Conservation (phyloP, 1,140 invertebrate species). For the Leptopilina boulardi region DNA sequence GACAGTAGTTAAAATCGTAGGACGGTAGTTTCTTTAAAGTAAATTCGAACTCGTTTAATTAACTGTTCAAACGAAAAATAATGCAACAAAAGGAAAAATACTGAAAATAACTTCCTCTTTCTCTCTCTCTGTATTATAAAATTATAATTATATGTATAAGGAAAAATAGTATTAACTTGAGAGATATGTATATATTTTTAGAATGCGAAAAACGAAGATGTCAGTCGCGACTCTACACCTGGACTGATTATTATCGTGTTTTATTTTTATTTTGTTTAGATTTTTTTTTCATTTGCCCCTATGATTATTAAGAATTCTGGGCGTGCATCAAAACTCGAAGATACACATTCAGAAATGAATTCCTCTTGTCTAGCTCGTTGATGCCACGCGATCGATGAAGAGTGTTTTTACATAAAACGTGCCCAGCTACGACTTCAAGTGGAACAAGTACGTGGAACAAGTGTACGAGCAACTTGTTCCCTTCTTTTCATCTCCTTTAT, state of each 20-base stretch:
- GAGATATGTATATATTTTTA: neutral
- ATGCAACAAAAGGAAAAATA: neutral
- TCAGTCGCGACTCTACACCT: neutral
- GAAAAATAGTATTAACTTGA: neutral
- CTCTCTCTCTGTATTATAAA: neutral
- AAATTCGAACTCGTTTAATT: too few species aligned
- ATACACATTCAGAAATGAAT: neutral
- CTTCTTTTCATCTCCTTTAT: slow-evolving; percentile 50
- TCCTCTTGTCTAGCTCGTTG: slow-evolving; percentile 19
- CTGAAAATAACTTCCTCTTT: neutral
- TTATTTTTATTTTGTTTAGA: neutral
- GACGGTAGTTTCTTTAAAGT: too few species aligned
- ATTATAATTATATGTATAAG: neutral
- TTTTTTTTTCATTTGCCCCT: neutral
- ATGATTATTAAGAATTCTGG: neutral
- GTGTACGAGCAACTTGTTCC: slow-evolving; percentile 47
- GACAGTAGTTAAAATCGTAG: too few species aligned
- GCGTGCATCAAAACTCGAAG: neutral
- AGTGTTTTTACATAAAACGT: slow-evolving; percentile 40
- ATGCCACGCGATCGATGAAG: slow-evolving; percentile 52
- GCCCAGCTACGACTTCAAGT: neutral
- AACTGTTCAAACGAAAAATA: too few species aligned
- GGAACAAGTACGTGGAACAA: slow-evolving; percentile 40
- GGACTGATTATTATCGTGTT: neutral
- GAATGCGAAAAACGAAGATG: neutral